Evolutionary conservation across 2,888 invertebrate species (phyloP).

Genomic region (Caenorhabditis afra): DNA sequence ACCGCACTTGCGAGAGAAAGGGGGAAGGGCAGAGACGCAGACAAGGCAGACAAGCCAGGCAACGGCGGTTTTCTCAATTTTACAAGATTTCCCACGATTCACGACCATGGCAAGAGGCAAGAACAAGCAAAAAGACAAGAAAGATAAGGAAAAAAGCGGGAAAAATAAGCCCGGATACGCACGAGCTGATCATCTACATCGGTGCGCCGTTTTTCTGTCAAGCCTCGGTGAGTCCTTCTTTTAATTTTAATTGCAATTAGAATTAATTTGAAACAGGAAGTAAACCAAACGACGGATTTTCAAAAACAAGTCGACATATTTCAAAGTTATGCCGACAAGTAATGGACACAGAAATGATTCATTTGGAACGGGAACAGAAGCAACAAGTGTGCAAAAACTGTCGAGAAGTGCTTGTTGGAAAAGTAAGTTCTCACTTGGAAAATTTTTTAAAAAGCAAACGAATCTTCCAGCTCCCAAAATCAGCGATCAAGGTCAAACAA

Average conservation of each 20-base stretch:
- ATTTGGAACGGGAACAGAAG: conserved; percentile 65
- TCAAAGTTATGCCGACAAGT: conserved; percentile 67
- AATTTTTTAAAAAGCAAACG: background rate
- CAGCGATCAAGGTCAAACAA: conserved; percentile 27
- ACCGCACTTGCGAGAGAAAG: conserved; percentile 14
- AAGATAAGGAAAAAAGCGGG: conserved; percentile 31
- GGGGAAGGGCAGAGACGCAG: conserved; percentile 26
- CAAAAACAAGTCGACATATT: conserved; percentile 65
- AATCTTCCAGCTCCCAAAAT: conserved; percentile 46
- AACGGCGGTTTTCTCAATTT: conserved; percentile 40
- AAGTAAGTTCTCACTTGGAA: conserved; percentile 21
- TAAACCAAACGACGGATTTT: conserved; percentile 66
- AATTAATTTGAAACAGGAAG: conserved; percentile 18
- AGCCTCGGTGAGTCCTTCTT: conserved; percentile 52
- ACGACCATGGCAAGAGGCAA: conserved; percentile 26
- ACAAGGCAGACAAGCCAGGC: background rate
- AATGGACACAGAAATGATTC: conserved; percentile 66
- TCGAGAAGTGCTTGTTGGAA: conserved; percentile 65
- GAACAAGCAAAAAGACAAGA: conserved; percentile 5
- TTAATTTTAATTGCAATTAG: background rate
- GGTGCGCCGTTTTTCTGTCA: conserved; percentile 47
- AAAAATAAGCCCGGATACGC: conserved; percentile 52
- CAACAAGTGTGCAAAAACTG: conserved; percentile 71
- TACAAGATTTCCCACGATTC: conserved; percentile 10
- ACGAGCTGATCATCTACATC: conserved; percentile 45